Evolutionary conservation across 2,888 invertebrate genomes (phyloP).

Genomic region (Lochmaea capreae): DNA sequence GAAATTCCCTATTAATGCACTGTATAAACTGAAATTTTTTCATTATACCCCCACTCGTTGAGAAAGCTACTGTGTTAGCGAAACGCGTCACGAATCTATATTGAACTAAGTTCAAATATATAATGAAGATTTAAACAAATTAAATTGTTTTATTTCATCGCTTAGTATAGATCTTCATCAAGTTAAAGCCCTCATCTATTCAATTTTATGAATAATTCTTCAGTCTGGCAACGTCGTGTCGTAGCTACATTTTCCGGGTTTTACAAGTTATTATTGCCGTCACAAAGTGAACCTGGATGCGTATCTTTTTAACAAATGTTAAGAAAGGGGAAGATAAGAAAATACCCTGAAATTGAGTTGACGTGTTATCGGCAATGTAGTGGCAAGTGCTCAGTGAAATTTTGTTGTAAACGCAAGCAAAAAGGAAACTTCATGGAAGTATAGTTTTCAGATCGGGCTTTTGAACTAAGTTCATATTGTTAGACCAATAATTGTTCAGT

Average conservation of each 20-base stretch:
- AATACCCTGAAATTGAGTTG: background rate
- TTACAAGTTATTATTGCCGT: background rate
- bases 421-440: background rate
- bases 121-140: too few relatives aligned
- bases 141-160: too few relatives aligned
- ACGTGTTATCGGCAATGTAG: background rate
- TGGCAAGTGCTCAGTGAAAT: background rate
- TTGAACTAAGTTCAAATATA: too few relatives aligned
- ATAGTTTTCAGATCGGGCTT: background rate
- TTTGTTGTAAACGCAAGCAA: background rate
- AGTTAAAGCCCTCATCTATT: too few relatives aligned
- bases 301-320: background rate
- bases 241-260: background rate
- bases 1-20: too few relatives aligned
- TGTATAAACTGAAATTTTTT: too few relatives aligned
- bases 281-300: background rate
- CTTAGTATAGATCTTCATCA: too few relatives aligned
- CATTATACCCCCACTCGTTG: too few relatives aligned
- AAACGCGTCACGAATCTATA: too few relatives aligned
- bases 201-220: too few relatives aligned
- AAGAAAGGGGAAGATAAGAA: conserved; percentile 9
- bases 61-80: too few relatives aligned
- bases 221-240: background rate
- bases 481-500: background rate
- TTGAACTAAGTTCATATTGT: background rate